Conservation (phyloP, 2,797 vertebrate species). For the Catostomus latipinnis region DNA sequence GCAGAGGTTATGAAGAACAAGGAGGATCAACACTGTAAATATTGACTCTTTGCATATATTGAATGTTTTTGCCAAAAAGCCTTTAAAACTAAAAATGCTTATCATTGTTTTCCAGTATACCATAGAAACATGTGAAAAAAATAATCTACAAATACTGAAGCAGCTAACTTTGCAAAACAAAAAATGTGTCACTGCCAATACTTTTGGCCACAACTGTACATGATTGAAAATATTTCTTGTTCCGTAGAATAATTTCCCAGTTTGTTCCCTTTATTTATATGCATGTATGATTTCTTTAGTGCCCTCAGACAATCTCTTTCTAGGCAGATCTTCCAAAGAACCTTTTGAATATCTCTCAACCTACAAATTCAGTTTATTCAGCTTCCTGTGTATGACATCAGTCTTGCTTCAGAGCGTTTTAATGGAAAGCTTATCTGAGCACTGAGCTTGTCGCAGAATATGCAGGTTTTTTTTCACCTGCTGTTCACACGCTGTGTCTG, state of each 20-base stretch:
- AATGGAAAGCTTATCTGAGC: slow-evolving; percentile 42
- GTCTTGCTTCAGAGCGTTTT: neutral
- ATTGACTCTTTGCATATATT: too few relatives aligned
- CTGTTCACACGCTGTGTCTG: slow-evolving; percentile 45
- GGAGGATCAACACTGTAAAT: too few relatives aligned
- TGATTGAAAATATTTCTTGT: neutral
- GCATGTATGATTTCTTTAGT: neutral
- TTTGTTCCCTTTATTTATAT: neutral
- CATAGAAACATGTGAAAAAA: too few relatives aligned
- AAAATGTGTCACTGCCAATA: too few relatives aligned
- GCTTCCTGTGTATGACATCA: slow-evolving; percentile 1
- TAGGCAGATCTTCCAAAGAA: neutral
- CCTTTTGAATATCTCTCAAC: neutral
- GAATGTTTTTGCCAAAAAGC: too few relatives aligned
- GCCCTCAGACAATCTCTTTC: neutral
- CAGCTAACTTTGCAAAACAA: too few relatives aligned
- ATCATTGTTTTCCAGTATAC: too few relatives aligned
- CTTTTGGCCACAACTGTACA: neutral
- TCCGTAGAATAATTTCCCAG: neutral
- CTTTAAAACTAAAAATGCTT: too few relatives aligned
- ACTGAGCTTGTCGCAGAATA: slow-evolving; percentile 9
- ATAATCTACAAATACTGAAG: too few relatives aligned
- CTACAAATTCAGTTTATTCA: neutral
- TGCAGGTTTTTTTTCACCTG: slow-evolving; percentile 45
- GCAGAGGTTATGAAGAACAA: too few relatives aligned